These are phyloP conservation scores for Crocodylus rhombifer DNA, from an alignment of 2,797 vertebrate species.

Conservation along the genomic window DNA sequence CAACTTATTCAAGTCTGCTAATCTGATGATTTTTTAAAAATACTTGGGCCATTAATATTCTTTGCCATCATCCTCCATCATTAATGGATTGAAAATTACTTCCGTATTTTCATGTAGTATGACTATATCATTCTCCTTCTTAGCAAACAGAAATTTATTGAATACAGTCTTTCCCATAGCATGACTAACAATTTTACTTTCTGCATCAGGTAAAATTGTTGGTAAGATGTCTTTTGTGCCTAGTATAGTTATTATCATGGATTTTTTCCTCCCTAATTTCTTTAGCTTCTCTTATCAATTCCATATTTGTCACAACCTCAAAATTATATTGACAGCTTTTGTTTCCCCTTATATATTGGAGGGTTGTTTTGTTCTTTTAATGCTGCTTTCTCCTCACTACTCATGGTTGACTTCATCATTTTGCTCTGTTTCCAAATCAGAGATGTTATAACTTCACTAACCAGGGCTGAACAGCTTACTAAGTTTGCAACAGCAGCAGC, in stretches of 20 bases:
- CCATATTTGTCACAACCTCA: background rate
- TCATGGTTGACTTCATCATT: background rate
- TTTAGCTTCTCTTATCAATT: background rate
- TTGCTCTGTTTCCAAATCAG: background rate
- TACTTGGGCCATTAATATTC: no score
- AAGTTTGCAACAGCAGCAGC: background rate
- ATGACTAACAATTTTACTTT: background rate
- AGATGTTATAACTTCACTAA: background rate
- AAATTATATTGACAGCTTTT: background rate
- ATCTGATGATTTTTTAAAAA: background rate
- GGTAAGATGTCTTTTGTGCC: background rate
- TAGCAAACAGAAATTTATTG: background rate
- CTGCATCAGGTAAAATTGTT: background rate
- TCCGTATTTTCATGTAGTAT: background rate
- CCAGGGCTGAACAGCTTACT: background rate
- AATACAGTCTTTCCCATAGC: background rate
- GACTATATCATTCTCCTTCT: background rate
- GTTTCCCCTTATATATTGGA: background rate
- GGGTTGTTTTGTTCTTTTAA: background rate
- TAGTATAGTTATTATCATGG: background rate
- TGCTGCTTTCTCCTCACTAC: background rate
- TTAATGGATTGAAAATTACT: background rate
- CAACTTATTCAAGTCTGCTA: background rate
- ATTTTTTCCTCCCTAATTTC: background rate
- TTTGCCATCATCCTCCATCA: no score